These are phyloP conservation scores for Chiloscyllium plagiosum DNA, from an alignment of 2,113 vertebrate species.

Conservation along the genomic window DNA sequence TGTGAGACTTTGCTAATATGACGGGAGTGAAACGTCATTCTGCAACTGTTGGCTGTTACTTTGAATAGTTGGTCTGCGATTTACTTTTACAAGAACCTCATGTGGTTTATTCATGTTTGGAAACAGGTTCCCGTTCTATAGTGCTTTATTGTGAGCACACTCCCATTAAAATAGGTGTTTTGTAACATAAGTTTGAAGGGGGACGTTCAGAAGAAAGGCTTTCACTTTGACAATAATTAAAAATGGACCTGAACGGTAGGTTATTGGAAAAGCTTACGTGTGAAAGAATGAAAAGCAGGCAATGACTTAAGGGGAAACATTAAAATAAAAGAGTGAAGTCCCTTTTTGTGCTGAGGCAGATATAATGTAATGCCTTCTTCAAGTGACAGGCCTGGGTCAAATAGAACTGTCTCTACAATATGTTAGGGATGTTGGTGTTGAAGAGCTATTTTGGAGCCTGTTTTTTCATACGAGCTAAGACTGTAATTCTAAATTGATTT, in stretches of 20 bases:
- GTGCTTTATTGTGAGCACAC: not conserved
- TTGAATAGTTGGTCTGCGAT: not conserved
- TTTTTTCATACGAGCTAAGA: no score
- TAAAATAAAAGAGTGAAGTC: not conserved
- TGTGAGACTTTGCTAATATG: not conserved
- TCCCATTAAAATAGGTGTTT: conserved; percentile 9
- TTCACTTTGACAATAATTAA: conserved; percentile 13
- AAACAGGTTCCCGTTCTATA: not conserved
- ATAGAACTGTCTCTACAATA: no score
- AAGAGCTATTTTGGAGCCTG: not conserved
- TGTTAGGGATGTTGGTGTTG: not conserved
- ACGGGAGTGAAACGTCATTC: not conserved
- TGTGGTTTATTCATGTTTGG: conserved; percentile 1
- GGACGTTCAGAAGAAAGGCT: not conserved
- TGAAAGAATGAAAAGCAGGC: not conserved
- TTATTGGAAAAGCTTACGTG: not conserved
- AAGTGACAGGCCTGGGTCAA: not conserved
- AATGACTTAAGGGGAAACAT: not conserved
- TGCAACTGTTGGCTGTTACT: conserved; percentile 16
- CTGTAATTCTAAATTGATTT: no score
- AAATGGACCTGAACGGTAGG: not conserved
- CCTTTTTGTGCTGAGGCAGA: not conserved
- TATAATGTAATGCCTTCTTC: not conserved
- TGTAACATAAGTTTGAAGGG: conserved; percentile 23
- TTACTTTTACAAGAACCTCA: conserved; percentile 26